A percentile compares a stretch with the other conserved stretches of the same genome.
These are phyloP conservation scores for Rynchops niger DNA, from an alignment of 2,113 vertebrate species.

Conservation along the genomic window DNA sequence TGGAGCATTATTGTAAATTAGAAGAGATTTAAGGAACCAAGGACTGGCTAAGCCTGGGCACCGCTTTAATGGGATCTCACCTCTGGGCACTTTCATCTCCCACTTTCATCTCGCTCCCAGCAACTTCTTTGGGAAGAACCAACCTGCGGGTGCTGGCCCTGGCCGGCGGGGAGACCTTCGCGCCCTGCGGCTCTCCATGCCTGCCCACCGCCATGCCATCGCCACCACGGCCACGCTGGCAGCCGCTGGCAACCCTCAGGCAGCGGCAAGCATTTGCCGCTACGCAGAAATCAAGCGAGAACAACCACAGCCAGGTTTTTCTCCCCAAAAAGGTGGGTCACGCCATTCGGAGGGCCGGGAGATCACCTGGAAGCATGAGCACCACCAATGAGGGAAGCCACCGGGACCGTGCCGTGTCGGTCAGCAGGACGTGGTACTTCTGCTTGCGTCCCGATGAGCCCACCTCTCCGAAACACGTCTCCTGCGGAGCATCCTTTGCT, in stretches of 20 bases:
- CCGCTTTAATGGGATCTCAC: slow-evolving; percentile 67
- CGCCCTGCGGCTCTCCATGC: background rate
- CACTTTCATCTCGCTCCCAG: slow-evolving; percentile 64
- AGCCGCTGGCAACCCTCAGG: background rate
- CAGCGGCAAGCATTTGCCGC: background rate
- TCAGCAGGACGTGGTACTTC: background rate
- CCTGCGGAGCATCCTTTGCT: background rate
- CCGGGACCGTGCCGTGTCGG: fast-evolving
- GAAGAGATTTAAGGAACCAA: slow-evolving; percentile 68
- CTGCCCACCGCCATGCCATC: background rate
- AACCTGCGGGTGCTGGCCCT: background rate
- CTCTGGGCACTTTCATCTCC: slow-evolving; percentile 69
- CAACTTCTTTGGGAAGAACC: slow-evolving; percentile 30
- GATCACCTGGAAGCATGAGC: fast-evolving
- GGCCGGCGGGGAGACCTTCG: background rate
- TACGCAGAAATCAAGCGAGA: background rate
- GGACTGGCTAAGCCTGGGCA: slow-evolving; percentile 52
- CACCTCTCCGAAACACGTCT: background rate
- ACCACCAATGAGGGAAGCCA: fast-evolving
- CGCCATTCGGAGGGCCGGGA: fast-evolving
- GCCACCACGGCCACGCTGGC: background rate
- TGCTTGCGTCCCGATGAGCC: background rate
- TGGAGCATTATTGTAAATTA: slow-evolving; percentile 71
- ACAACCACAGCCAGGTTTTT: fast-evolving
- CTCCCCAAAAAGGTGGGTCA: background rate